Percentiles rank a stretch among this genome's conserved stretches.
These are phyloP conservation scores for Peromyscus californicus DNA, from an alignment of 2,113 vertebrate species.

Conservation along the genomic window DNA sequence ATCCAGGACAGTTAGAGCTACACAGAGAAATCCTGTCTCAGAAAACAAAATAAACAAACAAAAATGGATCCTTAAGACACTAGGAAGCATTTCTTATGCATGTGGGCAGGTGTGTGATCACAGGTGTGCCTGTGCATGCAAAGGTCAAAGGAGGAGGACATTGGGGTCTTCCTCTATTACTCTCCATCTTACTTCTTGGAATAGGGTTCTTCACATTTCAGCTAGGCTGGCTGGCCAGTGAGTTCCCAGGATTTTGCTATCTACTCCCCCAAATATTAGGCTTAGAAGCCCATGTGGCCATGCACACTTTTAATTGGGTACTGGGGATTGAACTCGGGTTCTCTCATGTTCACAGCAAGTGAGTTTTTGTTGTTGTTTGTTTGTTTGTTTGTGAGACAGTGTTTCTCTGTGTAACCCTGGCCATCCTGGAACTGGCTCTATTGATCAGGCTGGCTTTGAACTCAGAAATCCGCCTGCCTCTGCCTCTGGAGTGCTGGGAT, in stretches of 20 bases:
- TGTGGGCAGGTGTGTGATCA: neutral
- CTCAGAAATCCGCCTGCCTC: neutral
- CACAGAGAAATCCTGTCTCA: no score
- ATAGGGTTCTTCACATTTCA: neutral
- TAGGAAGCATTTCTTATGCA: neutral
- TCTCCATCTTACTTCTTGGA: neutral
- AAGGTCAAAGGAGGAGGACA: neutral
- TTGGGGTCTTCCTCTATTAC: neutral
- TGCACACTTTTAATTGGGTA: neutral
- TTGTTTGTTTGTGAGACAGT: neutral
- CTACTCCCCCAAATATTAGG: neutral
- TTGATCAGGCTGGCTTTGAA: neutral
- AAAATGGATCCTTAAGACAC: neutral
- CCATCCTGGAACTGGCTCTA: neutral
- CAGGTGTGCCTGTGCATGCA: neutral
- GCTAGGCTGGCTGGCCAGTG: neutral
- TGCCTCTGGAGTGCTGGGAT: neutral
- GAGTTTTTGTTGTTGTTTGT: neutral
- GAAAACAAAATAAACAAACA: neutral
- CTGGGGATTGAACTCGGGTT: neutral
- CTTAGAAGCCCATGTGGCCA: neutral
- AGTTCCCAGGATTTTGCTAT: neutral
- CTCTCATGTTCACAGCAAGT: neutral
- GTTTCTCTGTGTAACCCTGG: neutral
- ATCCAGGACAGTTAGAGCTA: no score